Conservation (phyloP, 1,140 invertebrate species). For the Hesperophylax magnus region DNA sequence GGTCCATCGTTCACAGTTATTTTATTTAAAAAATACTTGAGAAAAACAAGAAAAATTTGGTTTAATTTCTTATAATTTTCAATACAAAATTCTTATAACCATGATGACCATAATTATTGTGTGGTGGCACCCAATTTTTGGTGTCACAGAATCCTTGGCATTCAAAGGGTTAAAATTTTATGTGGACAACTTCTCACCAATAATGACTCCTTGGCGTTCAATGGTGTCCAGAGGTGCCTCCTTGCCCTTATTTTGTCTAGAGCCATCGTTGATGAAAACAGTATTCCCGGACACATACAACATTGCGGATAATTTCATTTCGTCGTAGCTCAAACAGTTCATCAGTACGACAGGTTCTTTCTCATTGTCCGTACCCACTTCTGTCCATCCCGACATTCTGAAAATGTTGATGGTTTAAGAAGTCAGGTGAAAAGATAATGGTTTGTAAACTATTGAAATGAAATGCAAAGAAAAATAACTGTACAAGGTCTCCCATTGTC, state of each 20-base stretch:
- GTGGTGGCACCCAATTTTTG: too few species aligned
- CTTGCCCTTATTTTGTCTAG: slow-evolving; percentile 70
- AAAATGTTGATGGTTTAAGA: neutral
- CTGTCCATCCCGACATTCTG: slow-evolving; percentile 63
- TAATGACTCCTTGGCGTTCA: slow-evolving; percentile 60
- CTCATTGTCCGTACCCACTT: slow-evolving; percentile 66
- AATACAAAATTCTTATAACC: too few species aligned
- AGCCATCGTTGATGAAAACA: slow-evolving; percentile 74
- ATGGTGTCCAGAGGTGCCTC: slow-evolving; percentile 55
- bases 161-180: too few species aligned
- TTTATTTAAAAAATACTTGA: too few species aligned
- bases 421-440: neutral
- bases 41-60: too few species aligned
- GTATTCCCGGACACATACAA: slow-evolving; percentile 71
- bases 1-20: too few species aligned
- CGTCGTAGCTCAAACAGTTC: slow-evolving; percentile 69
- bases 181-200: slow-evolving; percentile 39
- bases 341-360: slow-evolving; percentile 65
- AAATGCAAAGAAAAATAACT: too few species aligned
- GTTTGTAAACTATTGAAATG: too few species aligned
- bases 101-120: too few species aligned
- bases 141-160: too few species aligned
- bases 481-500: too few species aligned
- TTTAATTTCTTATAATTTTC: too few species aligned
- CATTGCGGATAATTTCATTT: slow-evolving; percentile 73